Evolutionary conservation across 2,113 vertebrate species (phyloP), one percentile per base, ranked within the genome.

Genomic region (Antigone vipio): DNA sequence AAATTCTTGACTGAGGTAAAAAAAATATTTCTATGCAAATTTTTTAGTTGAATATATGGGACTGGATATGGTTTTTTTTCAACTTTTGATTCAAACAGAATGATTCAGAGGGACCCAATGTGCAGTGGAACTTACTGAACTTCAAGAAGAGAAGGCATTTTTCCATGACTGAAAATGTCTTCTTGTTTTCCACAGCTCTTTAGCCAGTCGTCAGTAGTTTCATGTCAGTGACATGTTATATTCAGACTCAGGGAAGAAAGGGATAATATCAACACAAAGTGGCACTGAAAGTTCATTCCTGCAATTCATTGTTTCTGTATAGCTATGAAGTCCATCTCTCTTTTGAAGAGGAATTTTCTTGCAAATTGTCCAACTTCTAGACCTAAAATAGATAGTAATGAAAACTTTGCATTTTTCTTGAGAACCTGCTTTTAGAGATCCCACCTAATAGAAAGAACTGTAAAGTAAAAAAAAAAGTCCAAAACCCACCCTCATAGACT

Each of bases 401-500:
- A 73, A 72, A 68, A 53, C 8, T 20, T 64, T 38, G 9, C 8
- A 15, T 56, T 92, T 89, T 71, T n/a, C 38, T 44, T 26, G 50
- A 80, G 35, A 76, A 35, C 7, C 1, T 35, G 4, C 15, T 69
- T 59, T 83, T 35, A 58, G 40, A 32, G 14, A 53, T 85, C 17
- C 7, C 20, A 18, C 49, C 15, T 52, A 42, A 34, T 5, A 59
- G n/a, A 34, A 88, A 58, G 42, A 74, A 14, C 6, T 4, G 12
- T 38, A 8, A 32, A 60, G 32, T 18, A 1, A 38, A 50, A 79
- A 56, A 38, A 38, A 5, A 50, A 50, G 20, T 38, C 12, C 8
- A 21, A 0, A 5, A 9, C 23, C 50, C 11, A 1, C 0, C 0
- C 11, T 3, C 9, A 17, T 34, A 38, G 14, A 24, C 15, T 53